phyloP scores from a whole-genome alignment of 2,888 invertebrate species.

The Pseudococcus jackbeardsleyi region DNA sequence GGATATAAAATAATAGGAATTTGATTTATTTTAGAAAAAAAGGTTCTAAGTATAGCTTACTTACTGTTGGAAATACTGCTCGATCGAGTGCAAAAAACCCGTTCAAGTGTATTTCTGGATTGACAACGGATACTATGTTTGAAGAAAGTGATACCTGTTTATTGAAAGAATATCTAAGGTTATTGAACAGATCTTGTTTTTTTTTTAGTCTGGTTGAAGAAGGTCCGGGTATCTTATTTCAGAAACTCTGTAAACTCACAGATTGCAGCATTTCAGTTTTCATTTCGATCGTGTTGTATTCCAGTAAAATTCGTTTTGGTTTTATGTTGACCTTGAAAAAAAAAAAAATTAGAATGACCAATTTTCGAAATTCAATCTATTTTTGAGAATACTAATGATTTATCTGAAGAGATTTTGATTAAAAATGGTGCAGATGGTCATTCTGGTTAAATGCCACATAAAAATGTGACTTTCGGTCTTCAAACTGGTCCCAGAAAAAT shows the following conservation, averaged over 20 bases:
- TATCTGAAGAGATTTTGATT: too few relatives aligned
- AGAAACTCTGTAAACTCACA: neutral
- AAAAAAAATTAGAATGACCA: neutral
- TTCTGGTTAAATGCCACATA: too few relatives aligned
- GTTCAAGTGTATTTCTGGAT: neutral
- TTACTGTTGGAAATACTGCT: neutral
- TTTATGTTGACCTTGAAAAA: neutral
- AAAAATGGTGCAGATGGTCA: too few relatives aligned
- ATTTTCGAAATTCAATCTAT: neutral
- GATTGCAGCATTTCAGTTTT: neutral
- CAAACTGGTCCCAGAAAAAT: too few relatives aligned
- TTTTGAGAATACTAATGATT: too few relatives aligned
- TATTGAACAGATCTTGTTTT: neutral
- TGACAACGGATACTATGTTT: neutral
- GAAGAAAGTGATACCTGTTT: neutral
- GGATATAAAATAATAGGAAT: neutral
- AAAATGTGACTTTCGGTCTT: too few relatives aligned
- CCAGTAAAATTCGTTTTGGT: neutral
- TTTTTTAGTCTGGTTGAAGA: neutral
- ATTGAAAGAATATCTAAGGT: neutral
- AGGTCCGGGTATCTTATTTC: neutral
- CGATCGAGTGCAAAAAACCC: neutral
- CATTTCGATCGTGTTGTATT: neutral
- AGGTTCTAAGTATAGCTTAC: neutral
- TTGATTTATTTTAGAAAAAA: too few relatives aligned